Conservation (phyloP, 2,888 invertebrate genomes). For the Hirtodrosophila confusa region DNA sequence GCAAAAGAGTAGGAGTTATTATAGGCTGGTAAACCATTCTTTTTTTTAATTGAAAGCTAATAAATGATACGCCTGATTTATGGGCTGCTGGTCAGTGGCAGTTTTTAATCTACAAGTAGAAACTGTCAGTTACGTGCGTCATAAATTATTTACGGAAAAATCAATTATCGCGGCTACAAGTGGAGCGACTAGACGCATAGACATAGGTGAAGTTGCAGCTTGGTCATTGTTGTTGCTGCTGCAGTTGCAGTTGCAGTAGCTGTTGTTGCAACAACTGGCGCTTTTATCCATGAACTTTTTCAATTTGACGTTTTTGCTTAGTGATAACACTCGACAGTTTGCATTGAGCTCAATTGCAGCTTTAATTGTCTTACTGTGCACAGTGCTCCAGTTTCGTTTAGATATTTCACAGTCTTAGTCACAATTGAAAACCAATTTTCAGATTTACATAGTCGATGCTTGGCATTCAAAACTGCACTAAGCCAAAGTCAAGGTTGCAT, state of each 20-base stretch:
- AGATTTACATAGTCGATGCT: constrained; percentile 51
- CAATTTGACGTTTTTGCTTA: constrained; percentile 47
- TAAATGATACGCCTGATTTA: constrained; percentile 72
- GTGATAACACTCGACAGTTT: constrained; percentile 65
- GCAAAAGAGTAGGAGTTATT: constrained; percentile 21
- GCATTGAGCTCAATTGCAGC: constrained; percentile 50
- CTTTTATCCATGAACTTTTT: constrained; percentile 73
- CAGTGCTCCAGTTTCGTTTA: constrained; percentile 35
- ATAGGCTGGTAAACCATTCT: constrained; percentile 32
- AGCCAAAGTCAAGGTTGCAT: constrained; percentile 70
- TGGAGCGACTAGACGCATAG: constrained; percentile 34
- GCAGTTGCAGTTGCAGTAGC: neutral
- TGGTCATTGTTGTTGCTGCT: constrained; percentile 32
- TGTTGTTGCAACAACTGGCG: constrained; percentile 22
- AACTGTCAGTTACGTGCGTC: constrained; percentile 75
- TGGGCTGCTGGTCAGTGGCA: constrained; percentile 59
- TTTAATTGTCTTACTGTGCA: constrained; percentile 44
- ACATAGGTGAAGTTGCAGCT: constrained; percentile 13
- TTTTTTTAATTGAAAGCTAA: constrained; percentile 51
- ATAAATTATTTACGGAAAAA: constrained; percentile 79
- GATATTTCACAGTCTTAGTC: constrained; percentile 26
- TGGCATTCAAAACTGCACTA: constrained; percentile 37
- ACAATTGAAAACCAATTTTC: constrained; percentile 6
- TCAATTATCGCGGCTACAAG: constrained; percentile 71
- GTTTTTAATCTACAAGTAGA: constrained; percentile 64